Conservation (phyloP, 2,888 invertebrate species). For the Nemurella pictetii region DNA sequence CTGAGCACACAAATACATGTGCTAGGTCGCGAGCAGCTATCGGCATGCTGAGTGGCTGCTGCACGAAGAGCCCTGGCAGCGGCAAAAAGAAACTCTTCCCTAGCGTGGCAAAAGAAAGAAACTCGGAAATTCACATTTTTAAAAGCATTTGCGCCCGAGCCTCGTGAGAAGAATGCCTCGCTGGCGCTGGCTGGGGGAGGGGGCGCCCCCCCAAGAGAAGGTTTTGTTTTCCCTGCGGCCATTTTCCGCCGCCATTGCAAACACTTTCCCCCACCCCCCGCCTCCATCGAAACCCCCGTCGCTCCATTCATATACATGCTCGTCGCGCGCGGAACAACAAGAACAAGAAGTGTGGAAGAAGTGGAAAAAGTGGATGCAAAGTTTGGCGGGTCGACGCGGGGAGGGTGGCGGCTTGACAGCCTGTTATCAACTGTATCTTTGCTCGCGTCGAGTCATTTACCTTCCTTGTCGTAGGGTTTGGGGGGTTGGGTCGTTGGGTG, state of each 20-base stretch:
- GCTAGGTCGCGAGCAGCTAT: neutral
- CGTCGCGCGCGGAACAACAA: too few relatives aligned
- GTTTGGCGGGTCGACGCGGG: too few relatives aligned
- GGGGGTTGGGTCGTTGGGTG: too few relatives aligned
- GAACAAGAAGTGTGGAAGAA: too few relatives aligned
- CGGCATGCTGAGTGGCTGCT: neutral
- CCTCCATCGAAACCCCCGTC: too few relatives aligned
- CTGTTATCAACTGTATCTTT: too few relatives aligned
- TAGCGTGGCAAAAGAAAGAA: neutral
- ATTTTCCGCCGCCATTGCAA: neutral
- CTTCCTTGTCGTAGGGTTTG: too few relatives aligned
- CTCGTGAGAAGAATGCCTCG: conserved; percentile 18
- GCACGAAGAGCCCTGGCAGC: neutral
- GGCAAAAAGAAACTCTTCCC: neutral
- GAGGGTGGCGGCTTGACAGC: too few relatives aligned
- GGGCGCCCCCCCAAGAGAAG: conserved; percentile 11
- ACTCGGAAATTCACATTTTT: neutral
- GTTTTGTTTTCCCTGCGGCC: conserved; percentile 29
- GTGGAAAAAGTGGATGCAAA: too few relatives aligned
- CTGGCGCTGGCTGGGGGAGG: too few relatives aligned
- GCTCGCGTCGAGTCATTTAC: too few relatives aligned
- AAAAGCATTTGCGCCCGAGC: neutral
- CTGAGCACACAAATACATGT: neutral
- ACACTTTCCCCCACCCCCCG: neutral
- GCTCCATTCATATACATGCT: too few relatives aligned